Evolutionary conservation across 2,797 vertebrate genomes (phyloP), one percentile per base, ranked within the genome.

Genomic region (Echeneis naucrates): DNA sequence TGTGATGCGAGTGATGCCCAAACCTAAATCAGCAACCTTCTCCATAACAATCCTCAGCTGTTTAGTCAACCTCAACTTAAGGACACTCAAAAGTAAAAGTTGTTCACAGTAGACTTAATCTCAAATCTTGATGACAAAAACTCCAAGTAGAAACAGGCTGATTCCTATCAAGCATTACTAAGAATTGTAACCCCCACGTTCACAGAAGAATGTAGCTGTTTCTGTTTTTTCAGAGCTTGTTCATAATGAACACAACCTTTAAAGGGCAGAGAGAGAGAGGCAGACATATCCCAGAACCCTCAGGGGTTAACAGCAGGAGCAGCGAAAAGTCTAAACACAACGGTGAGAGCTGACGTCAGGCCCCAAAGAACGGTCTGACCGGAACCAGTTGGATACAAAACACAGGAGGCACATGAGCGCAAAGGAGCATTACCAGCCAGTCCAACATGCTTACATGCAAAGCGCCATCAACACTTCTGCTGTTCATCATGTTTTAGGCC

Each of bases 231-330:
- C 19, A 27, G 50, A 12, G 23, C 62, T 85, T 65, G 72, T 72
- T 86, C 78, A 75, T 62, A 78, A 78, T 82, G 68, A 85, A 75
- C 60, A 68, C 83, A 88, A 90, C 94, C 94, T 93, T 95, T 95
- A 94, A 95, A 95, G 94, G 93, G 79, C 80, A 88, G 82, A 82
- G 75, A 78, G 78, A 66, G 78, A 66, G 73, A 81, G 82, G 75
- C 60, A 91, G 90, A 94, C 87, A 88, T 77, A 84, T 86, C 80
- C 91, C 93, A 94, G 92, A 94, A 83, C 69, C 72, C 78, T 84
- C 70, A 90, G 90, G 87, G 92, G 92, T 94, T 93, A 93, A 92
- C 91, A 68, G 82, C 83, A 37, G 84, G 82, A 90, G 81, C 77
- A 72, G 47, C 6, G 62, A 76, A 70, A 86, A 87, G 82, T 85